These are phyloP conservation scores for Falcunculus frontatus DNA, from an alignment of 2,113 vertebrate species.

Conservation along the genomic window DNA sequence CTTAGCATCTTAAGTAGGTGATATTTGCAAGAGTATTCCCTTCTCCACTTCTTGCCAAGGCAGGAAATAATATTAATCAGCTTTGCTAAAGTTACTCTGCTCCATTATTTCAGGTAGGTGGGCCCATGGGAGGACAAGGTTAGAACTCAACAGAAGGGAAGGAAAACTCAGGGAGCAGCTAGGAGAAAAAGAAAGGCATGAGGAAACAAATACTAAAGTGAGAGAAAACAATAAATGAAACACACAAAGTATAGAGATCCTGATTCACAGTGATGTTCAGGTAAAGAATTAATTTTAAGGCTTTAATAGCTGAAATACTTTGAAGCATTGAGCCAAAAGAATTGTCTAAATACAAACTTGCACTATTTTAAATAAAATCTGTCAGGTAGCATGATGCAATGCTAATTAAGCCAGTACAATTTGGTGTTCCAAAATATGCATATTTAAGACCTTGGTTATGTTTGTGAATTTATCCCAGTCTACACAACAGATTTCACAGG, in stretches of 20 bases:
- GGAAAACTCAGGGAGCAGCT: not conserved
- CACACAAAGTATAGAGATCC: not conserved
- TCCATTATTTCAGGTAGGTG: slow-evolving; percentile 2
- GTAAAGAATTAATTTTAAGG: not conserved
- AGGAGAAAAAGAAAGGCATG: not conserved
- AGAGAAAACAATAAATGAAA: not conserved
- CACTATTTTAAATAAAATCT: not conserved
- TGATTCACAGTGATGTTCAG: not conserved
- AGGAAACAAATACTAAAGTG: not conserved
- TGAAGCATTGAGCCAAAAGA: not conserved
- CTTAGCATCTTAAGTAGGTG: slow-evolving; percentile 46
- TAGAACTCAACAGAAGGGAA: not conserved
- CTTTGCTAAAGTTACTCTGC: slow-evolving; percentile 6
- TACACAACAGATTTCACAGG: not conserved
- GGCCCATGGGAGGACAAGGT: not conserved
- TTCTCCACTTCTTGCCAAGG: not conserved
- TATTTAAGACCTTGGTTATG: not conserved
- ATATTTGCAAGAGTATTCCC: slow-evolving; percentile 32
- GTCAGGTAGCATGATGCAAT: not conserved
- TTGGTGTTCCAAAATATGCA: not conserved
- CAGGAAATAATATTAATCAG: slow-evolving; percentile 34
- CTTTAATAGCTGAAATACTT: not conserved
- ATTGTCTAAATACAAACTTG: not conserved
- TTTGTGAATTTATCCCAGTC: not conserved
- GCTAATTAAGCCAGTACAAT: not conserved